phyloP scores from a whole-genome alignment of 2,797 vertebrate genomes.

The Urosaurus nigricauda region DNA sequence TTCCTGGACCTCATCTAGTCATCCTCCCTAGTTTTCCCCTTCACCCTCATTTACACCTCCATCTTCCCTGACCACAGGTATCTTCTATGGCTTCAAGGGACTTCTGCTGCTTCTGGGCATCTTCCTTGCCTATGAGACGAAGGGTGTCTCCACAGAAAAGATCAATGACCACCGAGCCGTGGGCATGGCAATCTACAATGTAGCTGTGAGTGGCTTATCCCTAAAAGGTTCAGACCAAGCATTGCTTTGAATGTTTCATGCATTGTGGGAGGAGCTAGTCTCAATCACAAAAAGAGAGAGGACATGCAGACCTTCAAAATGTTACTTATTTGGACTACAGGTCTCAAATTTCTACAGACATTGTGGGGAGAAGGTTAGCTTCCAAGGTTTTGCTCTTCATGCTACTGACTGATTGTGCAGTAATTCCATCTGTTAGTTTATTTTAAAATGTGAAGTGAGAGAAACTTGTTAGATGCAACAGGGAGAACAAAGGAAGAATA shows the following conservation, averaged over 20 bases:
- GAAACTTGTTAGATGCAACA: background rate
- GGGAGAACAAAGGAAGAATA: background rate
- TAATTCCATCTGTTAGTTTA: no score
- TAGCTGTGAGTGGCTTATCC: slow-evolving; percentile 84
- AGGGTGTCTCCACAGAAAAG: slow-evolving; percentile 95
- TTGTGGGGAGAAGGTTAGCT: no score
- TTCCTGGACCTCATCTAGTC: background rate
- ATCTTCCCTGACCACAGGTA: slow-evolving; percentile 76
- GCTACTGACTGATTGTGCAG: no score
- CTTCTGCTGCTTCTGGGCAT: slow-evolving; percentile 92
- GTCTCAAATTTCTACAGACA: background rate
- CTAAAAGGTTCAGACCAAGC: background rate
- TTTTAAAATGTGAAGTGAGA: no score
- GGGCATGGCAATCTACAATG: slow-evolving; percentile 98
- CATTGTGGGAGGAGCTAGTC: background rate
- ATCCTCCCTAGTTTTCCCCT: background rate
- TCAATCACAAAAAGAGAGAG: background rate
- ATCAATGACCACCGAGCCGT: slow-evolving; percentile 96
- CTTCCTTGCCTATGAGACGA: slow-evolving; percentile 95
- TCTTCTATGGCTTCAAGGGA: slow-evolving; percentile 96
- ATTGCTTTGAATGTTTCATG: background rate
- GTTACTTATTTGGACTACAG: background rate
- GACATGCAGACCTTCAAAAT: background rate
- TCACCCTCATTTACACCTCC: background rate
- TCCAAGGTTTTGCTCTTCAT: no score